Evolutionary conservation across 1,140 invertebrate genomes (phyloP).

Genomic region (Drusus annulatus): DNA sequence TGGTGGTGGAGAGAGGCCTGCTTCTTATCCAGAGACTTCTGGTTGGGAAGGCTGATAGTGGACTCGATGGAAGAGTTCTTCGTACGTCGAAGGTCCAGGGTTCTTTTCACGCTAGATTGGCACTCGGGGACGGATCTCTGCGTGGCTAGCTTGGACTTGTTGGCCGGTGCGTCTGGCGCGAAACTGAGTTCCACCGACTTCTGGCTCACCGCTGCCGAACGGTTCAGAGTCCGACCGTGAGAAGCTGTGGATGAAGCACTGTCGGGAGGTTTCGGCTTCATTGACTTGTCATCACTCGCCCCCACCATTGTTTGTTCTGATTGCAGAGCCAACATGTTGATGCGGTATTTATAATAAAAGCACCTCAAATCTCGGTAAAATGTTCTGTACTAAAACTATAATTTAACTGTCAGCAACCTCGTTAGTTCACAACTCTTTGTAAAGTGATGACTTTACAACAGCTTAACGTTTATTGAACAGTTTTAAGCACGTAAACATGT

Average conservation of each 20-base stretch:
- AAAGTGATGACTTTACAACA: neutral
- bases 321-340: conserved; percentile 67
- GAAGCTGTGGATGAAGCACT: conserved; percentile 61
- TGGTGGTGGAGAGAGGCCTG: conserved; percentile 68
- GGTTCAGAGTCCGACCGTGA: conserved; percentile 60
- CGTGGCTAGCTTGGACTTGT: conserved; percentile 68
- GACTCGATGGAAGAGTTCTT: conserved; percentile 71
- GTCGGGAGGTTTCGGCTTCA: conserved; percentile 52
- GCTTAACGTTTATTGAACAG: neutral
- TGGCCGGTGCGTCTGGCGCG: conserved; percentile 65
- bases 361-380: neutral
- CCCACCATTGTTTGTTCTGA: conserved; percentile 62
- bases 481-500: neutral
- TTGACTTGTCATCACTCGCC: conserved; percentile 31
- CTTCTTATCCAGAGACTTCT: conserved; percentile 71
- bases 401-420: neutral
- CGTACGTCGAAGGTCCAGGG: conserved; percentile 66
- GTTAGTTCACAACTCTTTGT: neutral
- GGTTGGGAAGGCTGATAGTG: conserved; percentile 70
- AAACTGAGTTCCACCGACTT: conserved; percentile 72
- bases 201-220: conserved; percentile 73
- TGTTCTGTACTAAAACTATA: neutral
- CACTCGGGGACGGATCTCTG: conserved; percentile 67
- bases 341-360: too few relatives aligned
- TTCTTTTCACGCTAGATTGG: conserved; percentile 66